Conservation (phyloP, 2,888 invertebrate species). For the Platycheirus albimanus region DNA sequence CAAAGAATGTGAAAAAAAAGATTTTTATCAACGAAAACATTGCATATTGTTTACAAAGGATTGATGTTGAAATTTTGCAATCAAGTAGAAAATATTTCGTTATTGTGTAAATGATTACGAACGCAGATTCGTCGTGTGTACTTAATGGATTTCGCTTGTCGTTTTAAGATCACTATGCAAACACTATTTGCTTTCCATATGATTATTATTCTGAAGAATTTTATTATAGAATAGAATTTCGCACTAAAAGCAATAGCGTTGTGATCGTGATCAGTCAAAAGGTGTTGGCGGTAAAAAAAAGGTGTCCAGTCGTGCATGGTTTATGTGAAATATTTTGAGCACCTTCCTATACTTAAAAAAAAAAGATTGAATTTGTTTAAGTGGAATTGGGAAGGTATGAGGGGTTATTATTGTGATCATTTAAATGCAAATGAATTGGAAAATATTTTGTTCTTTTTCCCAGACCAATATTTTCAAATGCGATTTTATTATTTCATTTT, state of each 20-base stretch:
- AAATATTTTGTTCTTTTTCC: too few relatives aligned
- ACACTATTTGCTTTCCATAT: constrained; percentile 41
- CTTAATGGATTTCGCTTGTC: constrained; percentile 17
- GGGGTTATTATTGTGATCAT: too few relatives aligned
- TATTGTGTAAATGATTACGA: constrained; percentile 7
- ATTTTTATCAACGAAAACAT: too few relatives aligned
- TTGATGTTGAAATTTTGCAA: too few relatives aligned
- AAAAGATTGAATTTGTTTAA: too few relatives aligned
- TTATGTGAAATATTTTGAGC: not conserved
- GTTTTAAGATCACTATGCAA: constrained; percentile 34
- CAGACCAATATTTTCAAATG: too few relatives aligned
- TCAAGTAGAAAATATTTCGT: constrained; percentile 14
- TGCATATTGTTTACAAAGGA: too few relatives aligned
- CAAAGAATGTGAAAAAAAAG: too few relatives aligned
- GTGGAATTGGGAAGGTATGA: too few relatives aligned
- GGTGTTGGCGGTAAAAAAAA: constrained; percentile 19
- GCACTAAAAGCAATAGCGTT: constrained; percentile 21
- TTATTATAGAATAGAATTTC: constrained; percentile 21
- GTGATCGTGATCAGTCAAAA: constrained; percentile 47
- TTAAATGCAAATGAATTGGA: too few relatives aligned
- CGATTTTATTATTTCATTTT: too few relatives aligned
- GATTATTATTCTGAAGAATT: constrained; percentile 41
- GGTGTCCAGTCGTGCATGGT: constrained; percentile 35
- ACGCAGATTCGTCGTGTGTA: constrained; percentile 15
- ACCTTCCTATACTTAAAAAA: too few relatives aligned